Evolutionary conservation across 92 coral and sea anemone species (phyloP).

Genomic region (Zoanthus sociatus): DNA sequence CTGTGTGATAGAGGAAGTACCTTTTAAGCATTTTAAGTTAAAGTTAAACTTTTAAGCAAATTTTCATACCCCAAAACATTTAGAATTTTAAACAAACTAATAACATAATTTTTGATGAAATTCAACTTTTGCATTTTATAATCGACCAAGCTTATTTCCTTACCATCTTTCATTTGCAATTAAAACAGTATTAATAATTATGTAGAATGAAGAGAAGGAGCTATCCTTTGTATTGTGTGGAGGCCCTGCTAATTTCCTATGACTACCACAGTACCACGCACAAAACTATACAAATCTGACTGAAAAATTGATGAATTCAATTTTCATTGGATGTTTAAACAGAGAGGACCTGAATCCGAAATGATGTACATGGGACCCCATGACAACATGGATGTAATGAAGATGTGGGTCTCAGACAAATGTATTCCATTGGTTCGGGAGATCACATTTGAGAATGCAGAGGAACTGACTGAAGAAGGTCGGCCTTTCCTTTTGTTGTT

Average conservation of each 20-base stretch:
- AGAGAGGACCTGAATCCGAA: conserved; percentile 77
- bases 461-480: conserved; percentile 97
- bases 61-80: too few relatives aligned
- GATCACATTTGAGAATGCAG: conserved; percentile 98
- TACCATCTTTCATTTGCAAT: not conserved
- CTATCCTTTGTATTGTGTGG: too few relatives aligned
- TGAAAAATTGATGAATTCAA: not conserved
- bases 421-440: conserved; percentile 96
- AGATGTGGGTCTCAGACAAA: conserved; percentile 90
- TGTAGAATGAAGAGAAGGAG: not conserved
- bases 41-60: too few relatives aligned
- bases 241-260: too few relatives aligned
- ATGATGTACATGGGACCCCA: conserved; percentile 79
- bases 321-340: not conserved
- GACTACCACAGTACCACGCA: too few relatives aligned
- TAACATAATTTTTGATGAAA: too few relatives aligned
- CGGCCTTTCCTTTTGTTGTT: conserved; percentile 89
- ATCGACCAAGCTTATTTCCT: too few relatives aligned
- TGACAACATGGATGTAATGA: conserved; percentile 66
- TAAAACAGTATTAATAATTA: not conserved
- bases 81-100: too few relatives aligned
- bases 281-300: not conserved
- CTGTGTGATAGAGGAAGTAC: too few relatives aligned
- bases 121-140: too few relatives aligned
- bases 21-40: too few relatives aligned